These are phyloP conservation scores for Gymnobelideus leadbeateri DNA, from an alignment of 2,113 vertebrate genomes.

Conservation along the genomic window DNA sequence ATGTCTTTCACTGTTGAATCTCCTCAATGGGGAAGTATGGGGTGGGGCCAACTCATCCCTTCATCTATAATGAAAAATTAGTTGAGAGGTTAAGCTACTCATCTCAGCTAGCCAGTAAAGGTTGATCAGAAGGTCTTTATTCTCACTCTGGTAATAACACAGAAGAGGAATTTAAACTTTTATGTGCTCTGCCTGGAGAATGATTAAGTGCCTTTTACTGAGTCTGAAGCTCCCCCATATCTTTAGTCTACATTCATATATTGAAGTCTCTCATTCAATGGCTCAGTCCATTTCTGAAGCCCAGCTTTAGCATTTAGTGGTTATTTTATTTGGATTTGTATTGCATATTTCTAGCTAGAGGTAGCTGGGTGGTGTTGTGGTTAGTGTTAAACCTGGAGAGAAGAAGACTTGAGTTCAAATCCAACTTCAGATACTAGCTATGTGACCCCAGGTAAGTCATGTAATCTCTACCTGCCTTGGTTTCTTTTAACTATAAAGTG, in stretches of 20 bases:
- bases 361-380: too few species aligned
- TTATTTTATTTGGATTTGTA: too few species aligned
- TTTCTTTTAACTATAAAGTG: too few species aligned
- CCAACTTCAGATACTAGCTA: too few species aligned
- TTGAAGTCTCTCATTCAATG: background rate
- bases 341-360: too few species aligned
- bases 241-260: background rate
- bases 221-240: conserved; percentile 14
- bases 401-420: too few species aligned
- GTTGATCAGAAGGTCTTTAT: conserved; percentile 26
- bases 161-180: conserved; percentile 18
- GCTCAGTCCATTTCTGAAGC: conserved; percentile 19
- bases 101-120: conserved; percentile 58
- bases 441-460: too few species aligned
- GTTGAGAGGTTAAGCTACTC: background rate
- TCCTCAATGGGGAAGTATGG: background rate
- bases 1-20: conserved; percentile 48
- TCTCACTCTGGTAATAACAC: conserved; percentile 35
- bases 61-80: background rate
- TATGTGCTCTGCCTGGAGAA: background rate
- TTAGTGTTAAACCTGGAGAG: too few species aligned
- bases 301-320: background rate
- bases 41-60: background rate
- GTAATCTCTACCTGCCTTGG: too few species aligned
- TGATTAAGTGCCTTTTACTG: conserved; percentile 3